Evolutionary conservation across 2,113 vertebrate genomes (phyloP).

Genomic region (Xiphorhynchus elegans): DNA sequence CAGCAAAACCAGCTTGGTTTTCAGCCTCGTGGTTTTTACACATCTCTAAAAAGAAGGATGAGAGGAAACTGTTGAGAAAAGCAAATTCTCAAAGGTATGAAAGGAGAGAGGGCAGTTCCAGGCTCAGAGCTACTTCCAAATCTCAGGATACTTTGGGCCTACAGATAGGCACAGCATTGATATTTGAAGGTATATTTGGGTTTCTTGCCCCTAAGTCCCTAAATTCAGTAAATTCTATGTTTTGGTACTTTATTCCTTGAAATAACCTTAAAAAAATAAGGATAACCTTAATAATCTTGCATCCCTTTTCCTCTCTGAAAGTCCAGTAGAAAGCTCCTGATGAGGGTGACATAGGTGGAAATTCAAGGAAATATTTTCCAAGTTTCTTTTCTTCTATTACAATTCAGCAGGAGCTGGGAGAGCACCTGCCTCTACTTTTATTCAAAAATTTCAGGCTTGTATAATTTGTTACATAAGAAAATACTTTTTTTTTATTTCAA

Average conservation of each 20-base stretch:
- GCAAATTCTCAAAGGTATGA: neutral
- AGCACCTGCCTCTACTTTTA: neutral
- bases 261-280: neutral
- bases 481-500: neutral
- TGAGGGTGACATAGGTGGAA: neutral
- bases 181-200: neutral
- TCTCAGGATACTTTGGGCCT: neutral
- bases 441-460: neutral
- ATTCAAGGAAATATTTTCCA: neutral
- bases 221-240: neutral
- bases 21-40: neutral
- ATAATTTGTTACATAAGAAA: neutral
- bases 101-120: neutral
- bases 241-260: neutral
- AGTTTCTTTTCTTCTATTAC: neutral
- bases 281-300: neutral
- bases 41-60: neutral
- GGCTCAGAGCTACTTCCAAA: neutral
- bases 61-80: neutral
- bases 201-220: neutral
- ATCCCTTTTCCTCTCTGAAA: neutral
- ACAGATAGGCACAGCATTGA: neutral
- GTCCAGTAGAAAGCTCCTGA: neutral
- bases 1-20: neutral
- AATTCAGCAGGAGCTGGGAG: neutral